Conservation (phyloP, 2,888 invertebrate species). For the Drosophila multiciliata region DNA sequence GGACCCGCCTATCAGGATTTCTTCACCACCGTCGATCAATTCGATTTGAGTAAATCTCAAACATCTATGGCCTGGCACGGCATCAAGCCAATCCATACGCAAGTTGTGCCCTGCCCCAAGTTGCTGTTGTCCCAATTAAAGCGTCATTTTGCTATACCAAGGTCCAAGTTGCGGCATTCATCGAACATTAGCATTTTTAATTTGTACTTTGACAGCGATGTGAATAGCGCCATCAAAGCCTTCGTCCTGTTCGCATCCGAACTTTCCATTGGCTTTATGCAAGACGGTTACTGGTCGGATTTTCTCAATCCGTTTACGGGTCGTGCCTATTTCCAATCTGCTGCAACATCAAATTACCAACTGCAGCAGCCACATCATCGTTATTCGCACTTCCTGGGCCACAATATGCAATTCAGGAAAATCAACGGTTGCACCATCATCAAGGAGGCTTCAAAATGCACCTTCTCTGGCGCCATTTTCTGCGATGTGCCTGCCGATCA, state of each 20-base stretch:
- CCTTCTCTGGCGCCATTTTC: conserved; percentile 61
- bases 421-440: conserved; percentile 62
- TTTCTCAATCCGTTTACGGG: conserved; percentile 71
- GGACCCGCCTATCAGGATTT: conserved; percentile 63
- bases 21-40: conserved; percentile 45
- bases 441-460: conserved; percentile 40
- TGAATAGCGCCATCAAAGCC: conserved; percentile 54
- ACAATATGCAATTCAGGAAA: conserved; percentile 40
- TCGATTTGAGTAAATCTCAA: conserved; percentile 28
- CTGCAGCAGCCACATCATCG: neutral
- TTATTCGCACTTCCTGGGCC: conserved; percentile 30
- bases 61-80: conserved; percentile 12
- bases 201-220: conserved; percentile 45
- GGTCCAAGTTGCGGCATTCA: conserved; percentile 9
- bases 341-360: neutral
- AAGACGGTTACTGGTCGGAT: conserved; percentile 64
- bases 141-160: conserved; percentile 39
- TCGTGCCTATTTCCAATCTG: conserved; percentile 50
- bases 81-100: conserved; percentile 24
- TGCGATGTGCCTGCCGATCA: conserved; percentile 50
- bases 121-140: conserved; percentile 43
- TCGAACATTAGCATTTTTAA: conserved; percentile 53
- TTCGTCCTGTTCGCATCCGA: conserved; percentile 51
- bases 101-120: conserved; percentile 55
- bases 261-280: conserved; percentile 36